phyloP scores from a whole-genome alignment of 2,113 vertebrate species.

The Corythornis cristatus region DNA sequence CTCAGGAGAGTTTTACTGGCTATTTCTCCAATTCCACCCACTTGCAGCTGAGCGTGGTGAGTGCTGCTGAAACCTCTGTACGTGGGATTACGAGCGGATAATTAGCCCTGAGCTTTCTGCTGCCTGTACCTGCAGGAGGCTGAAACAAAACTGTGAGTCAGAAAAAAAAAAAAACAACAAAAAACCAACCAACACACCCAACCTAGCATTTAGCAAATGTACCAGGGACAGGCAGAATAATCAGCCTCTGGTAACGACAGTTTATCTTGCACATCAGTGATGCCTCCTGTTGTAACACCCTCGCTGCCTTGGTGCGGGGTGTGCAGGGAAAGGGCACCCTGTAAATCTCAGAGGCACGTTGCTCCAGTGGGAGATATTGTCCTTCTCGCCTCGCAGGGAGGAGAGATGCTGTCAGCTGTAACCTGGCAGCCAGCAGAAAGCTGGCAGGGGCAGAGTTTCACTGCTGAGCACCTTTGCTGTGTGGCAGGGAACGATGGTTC shows the following conservation, averaged over 20 bases:
- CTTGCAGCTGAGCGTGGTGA: not conserved
- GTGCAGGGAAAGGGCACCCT: not conserved
- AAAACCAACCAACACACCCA: no score
- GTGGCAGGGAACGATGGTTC: not conserved
- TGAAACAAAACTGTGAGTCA: conserved; percentile 35
- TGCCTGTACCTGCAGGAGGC: conserved; percentile 38
- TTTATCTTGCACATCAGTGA: not conserved
- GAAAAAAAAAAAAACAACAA: not conserved
- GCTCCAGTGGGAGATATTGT: not conserved
- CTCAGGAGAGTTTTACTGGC: not conserved
- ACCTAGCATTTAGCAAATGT: not conserved
- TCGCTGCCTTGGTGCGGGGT: rapidly evolving
- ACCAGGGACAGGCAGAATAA: not conserved
- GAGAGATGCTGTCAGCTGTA: not conserved
- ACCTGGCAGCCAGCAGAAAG: not conserved
- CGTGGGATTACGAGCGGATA: conserved; percentile 11
- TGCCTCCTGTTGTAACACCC: not conserved
- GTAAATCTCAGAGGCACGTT: not conserved
- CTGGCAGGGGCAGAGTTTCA: not conserved
- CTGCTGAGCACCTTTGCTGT: not conserved
- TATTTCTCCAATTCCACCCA: not conserved
- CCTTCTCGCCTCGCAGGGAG: conserved; percentile 10
- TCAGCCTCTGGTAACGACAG: not conserved
- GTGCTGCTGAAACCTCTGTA: not conserved
- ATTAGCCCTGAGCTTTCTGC: conserved; percentile 23